Base-by-base conservation (phyloP, 2,113 vertebrate genomes). In the Silurus meridionalis region DNA sequence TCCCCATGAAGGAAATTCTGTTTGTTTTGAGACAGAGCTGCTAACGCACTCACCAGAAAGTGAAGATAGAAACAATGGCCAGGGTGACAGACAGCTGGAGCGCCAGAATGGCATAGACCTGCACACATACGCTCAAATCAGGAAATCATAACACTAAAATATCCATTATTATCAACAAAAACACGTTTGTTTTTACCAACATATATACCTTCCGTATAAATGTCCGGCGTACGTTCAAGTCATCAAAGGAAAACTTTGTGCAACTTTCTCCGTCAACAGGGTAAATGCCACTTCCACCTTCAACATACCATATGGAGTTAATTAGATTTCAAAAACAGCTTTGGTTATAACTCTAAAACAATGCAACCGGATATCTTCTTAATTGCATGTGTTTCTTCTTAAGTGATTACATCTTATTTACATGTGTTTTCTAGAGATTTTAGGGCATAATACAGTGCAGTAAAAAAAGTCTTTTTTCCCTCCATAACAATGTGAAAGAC, bases 51-150 rank as follows among this genome's bases (percentile, higher is more conserved):
- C 84, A 98, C 97, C 97, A 97, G 94, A 99, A 99, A 50, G 96
- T 97, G 90, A 98, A 98, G 89, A 99, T 91, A 89, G 97, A 94
- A 91, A 98, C 97, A 2, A 99, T 94, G 11, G 94, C 90, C 0
- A 97, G 61, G 0, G 98, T 99, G 87, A 97, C 92, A 90, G 97
- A 89, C 71, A 99, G 95, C 92, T 98, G 97, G 85, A 97, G 88
- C 94, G 96, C 92, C 86, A 98, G 94, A 90, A 99, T 98, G 88
- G 95, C 83, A 0, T 98, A 98, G 86, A 99, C 97, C 97, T 99
- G 89, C 86, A 89, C 90, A 48, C 71, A 72, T 60, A 48, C 80
- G 82, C 46, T 13, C 4, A 85, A 5, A 50, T 85, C 60, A 85
- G 67, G 2, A 81, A 53, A 75, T 9, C 7, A 66, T n/a, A 9